These are phyloP conservation scores for Trogon melanurus DNA, from an alignment of 2,113 vertebrate species.

Conservation along the genomic window DNA sequence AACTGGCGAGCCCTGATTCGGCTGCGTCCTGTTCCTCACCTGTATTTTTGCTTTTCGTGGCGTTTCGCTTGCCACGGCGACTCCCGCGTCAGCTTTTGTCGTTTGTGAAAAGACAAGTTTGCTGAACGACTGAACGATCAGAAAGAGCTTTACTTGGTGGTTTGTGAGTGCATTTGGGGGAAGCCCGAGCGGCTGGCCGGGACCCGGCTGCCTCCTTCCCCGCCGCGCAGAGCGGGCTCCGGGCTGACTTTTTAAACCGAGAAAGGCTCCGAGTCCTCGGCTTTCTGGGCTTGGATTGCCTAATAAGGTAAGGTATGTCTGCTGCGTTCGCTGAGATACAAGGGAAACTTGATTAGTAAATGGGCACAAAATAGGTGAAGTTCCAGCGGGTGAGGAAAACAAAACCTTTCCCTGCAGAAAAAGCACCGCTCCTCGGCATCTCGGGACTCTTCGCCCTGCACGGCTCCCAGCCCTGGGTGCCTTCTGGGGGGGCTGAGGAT, in stretches of 20 bases:
- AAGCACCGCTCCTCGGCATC: accelerated
- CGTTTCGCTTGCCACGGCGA: neutral
- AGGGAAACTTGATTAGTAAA: conserved; percentile 7
- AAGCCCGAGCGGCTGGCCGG: neutral
- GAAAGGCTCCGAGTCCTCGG: conserved; percentile 31
- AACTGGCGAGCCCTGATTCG: neutral
- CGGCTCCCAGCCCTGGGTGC: neutral
- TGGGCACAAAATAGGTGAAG: conserved; percentile 25
- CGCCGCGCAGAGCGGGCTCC: accelerated
- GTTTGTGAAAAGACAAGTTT: neutral
- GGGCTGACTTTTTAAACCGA: conserved; percentile 54
- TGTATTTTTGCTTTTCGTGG: neutral
- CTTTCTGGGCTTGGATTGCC: conserved; percentile 63
- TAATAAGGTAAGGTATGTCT: conserved; percentile 85
- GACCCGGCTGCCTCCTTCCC: neutral
- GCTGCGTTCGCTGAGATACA: neutral
- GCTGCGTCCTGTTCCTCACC: neutral
- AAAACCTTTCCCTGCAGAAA: neutral
- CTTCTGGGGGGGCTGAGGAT: neutral
- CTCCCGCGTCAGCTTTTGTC: neutral
- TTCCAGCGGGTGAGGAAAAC: neutral
- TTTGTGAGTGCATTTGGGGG: neutral
- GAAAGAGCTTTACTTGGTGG: neutral
- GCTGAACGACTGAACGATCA: neutral
- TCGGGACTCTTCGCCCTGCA: neutral